These are phyloP conservation scores for Cosmorhoe ocellata DNA, from an alignment of 2,888 invertebrate genomes.

Conservation along the genomic window DNA sequence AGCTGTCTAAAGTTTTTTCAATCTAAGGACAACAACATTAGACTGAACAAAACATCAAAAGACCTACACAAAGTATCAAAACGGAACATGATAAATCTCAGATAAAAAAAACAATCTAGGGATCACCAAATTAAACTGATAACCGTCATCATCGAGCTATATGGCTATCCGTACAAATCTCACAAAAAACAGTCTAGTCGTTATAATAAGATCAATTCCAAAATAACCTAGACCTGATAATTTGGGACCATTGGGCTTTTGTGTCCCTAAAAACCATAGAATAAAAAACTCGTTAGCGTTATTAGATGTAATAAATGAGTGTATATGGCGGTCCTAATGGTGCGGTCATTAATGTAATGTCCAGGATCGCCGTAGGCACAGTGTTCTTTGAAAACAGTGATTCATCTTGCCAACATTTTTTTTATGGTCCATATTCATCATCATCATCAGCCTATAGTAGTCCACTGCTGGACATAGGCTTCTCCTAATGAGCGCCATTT, in stretches of 20 bases:
- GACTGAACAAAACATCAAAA: too few species aligned
- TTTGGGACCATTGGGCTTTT: conserved; percentile 49
- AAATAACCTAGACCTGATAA: conserved; percentile 54
- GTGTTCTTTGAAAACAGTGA: conserved; percentile 4
- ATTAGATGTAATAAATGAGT: conserved; percentile 72
- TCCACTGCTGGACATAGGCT: too few species aligned
- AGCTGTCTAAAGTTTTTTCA: too few species aligned
- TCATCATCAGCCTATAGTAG: too few species aligned
- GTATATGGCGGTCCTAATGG: conserved; percentile 59
- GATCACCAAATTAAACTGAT: conserved; percentile 6
- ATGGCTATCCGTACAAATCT: conserved; percentile 21
- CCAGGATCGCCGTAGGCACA: conserved; percentile 21
- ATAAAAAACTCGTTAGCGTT: conserved; percentile 71
- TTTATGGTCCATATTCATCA: too few species aligned
- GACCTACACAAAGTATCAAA: too few species aligned
- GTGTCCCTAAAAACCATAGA: conserved; percentile 46
- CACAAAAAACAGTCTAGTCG: conserved; percentile 25
- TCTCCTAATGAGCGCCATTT: too few species aligned
- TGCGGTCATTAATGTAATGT: conserved; percentile 56
- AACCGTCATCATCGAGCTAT: conserved; percentile 30
- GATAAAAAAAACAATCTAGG: neutral
- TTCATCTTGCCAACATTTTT: conserved; percentile 1
- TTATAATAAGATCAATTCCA: conserved; percentile 23
- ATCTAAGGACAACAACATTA: too few species aligned
- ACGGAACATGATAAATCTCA: too few species aligned